Conservation (phyloP, 2,113 vertebrate species). For the Thalassarche chlororhynchos region DNA sequence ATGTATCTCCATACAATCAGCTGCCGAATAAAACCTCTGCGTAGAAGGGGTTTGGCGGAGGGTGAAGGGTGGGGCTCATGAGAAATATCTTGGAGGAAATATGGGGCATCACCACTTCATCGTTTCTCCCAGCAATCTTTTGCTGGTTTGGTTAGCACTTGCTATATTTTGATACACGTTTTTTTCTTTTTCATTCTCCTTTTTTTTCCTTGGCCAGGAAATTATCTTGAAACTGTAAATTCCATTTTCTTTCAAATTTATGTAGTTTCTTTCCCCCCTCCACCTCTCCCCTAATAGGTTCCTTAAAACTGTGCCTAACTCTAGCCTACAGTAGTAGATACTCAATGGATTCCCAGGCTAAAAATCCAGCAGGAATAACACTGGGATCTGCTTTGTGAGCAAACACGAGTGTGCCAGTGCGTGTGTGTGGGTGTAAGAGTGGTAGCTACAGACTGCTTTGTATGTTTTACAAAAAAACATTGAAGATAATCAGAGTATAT, state of each 20-base stretch:
- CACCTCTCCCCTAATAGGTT: not conserved
- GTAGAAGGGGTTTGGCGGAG: not conserved
- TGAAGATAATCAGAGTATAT: not conserved
- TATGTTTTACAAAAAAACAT: not conserved
- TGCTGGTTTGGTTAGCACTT: not conserved
- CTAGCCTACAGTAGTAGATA: not conserved
- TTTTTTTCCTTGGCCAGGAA: not conserved
- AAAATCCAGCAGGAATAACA: not conserved
- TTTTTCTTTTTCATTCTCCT: not conserved
- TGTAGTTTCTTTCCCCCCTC: not conserved
- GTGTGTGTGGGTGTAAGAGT: not conserved
- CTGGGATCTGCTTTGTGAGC: not conserved
- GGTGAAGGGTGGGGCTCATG: not conserved
- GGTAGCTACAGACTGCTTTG: not conserved
- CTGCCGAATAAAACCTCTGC: not conserved
- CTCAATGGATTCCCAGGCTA: not conserved
- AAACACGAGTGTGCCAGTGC: accelerated
- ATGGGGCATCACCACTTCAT: not conserved
- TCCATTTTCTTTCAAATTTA: not conserved
- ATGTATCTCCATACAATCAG: not conserved
- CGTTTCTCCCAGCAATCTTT: not conserved
- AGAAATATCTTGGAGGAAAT: not conserved
- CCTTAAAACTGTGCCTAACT: not conserved
- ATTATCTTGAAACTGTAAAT: not conserved
- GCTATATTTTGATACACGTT: not conserved